These are phyloP conservation scores for Euura lappo DNA, from an alignment of 1,140 invertebrate genomes.

Conservation along the genomic window DNA sequence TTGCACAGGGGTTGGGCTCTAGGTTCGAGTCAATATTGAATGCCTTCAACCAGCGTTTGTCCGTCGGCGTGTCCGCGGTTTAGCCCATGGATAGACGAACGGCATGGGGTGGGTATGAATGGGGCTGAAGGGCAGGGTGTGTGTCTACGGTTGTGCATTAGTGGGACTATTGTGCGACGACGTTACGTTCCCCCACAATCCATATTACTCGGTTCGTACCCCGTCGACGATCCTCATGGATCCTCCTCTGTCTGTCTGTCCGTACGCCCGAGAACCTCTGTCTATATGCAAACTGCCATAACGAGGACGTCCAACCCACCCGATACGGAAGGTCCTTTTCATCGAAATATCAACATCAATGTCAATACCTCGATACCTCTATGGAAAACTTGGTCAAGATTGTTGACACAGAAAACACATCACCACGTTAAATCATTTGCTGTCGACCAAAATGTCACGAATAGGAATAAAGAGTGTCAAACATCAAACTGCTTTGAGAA, in stretches of 20 bases:
- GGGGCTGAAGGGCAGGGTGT: neutral
- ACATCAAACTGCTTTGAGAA: neutral
- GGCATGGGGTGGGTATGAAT: neutral
- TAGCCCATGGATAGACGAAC: conserved; percentile 35
- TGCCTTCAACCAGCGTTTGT: conserved; percentile 52
- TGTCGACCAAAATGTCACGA: no score
- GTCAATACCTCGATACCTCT: no score
- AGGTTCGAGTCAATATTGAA: conserved; percentile 53
- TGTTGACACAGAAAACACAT: no score
- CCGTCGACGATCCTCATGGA: conserved; percentile 32
- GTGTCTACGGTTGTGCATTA: conserved; percentile 51
- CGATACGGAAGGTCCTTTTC: neutral
- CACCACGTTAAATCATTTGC: no score
- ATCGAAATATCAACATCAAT: no score
- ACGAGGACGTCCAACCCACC: conserved; percentile 59
- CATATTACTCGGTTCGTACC: conserved; percentile 57
- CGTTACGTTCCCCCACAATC: conserved; percentile 46
- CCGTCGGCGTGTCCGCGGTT: conserved; percentile 35
- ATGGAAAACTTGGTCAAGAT: no score
- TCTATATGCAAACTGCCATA: conserved; percentile 59
- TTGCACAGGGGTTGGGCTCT: conserved; percentile 30
- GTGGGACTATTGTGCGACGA: conserved; percentile 54
- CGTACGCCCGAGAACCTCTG: conserved; percentile 33
- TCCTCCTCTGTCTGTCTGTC: conserved; percentile 25
- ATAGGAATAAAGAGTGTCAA: neutral